Conservation (phyloP, 2,888 invertebrate species). For the Noctua pronuba region DNA sequence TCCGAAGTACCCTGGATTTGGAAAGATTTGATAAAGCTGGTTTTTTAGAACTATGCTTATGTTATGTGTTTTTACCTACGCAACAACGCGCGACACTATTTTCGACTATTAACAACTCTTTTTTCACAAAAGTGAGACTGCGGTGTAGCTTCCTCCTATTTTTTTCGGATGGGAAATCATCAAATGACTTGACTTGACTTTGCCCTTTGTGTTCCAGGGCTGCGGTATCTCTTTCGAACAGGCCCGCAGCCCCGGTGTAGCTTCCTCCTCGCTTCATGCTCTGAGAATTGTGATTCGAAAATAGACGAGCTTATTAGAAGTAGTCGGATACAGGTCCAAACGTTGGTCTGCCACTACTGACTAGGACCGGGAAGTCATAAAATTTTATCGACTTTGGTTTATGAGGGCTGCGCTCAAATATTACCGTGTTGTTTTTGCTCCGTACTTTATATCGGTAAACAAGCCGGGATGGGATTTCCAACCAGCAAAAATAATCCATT, state of each 20-base stretch:
- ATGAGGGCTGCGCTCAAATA: not conserved
- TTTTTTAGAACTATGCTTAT: not conserved
- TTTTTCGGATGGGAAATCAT: too few species aligned
- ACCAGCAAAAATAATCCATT: not conserved
- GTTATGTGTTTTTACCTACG: not conserved
- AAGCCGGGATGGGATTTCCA: not conserved
- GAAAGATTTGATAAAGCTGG: not conserved
- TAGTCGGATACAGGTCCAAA: not conserved
- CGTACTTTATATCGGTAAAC: not conserved
- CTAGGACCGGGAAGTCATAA: not conserved
- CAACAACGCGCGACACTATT: not conserved
- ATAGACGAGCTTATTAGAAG: not conserved
- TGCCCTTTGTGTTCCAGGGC: too few species aligned
- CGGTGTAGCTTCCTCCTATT: not conserved
- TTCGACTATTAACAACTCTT: not conserved
- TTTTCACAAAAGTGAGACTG: not conserved
- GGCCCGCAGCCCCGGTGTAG: too few species aligned
- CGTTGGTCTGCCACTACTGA: not conserved
- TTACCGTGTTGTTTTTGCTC: not conserved
- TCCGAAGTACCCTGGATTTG: constrained; percentile 95
- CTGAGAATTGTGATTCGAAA: not conserved
- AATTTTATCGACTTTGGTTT: not conserved
- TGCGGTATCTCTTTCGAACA: too few species aligned
- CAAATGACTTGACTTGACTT: too few species aligned
- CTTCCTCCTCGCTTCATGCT: not conserved